Percentiles rank a stretch among this genome's conserved stretches.
phyloP scores from a whole-genome alignment of 1,140 invertebrate genomes.

The Caenorhabditis briggsae region DNA sequence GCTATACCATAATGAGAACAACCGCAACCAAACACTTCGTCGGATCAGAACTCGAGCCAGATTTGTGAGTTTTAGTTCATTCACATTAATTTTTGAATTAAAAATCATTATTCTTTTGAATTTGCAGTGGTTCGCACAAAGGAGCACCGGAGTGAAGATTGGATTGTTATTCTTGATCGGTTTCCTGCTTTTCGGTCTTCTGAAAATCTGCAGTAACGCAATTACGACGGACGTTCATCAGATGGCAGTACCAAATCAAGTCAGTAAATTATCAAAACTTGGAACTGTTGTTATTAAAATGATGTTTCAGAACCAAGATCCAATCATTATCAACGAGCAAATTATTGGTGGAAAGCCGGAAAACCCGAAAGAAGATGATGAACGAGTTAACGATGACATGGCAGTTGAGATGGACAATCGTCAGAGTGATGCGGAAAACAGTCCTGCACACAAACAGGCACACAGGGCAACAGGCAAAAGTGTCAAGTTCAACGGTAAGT shows the following conservation, averaged over 20 bases:
- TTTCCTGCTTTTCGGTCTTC: neutral
- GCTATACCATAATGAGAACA: neutral
- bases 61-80: neutral
- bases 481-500: conserved; percentile 10
- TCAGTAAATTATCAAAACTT: neutral
- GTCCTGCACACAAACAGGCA: too few species aligned
- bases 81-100: too few species aligned
- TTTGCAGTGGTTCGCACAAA: conserved; percentile 11
- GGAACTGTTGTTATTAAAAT: neutral
- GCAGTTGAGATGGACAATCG: too few species aligned
- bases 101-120: too few species aligned
- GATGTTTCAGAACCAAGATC: neutral
- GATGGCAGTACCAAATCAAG: neutral
- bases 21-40: neutral
- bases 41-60: conserved; percentile 27
- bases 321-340: conserved; percentile 31
- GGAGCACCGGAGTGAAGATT: neutral
- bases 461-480: neutral
- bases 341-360: conserved; percentile 10
- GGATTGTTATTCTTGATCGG: neutral
- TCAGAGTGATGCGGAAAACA: neutral
- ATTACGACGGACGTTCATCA: neutral
- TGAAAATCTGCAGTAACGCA: neutral
- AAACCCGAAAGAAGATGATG: neutral
- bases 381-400: neutral